Base-by-base conservation (phyloP, 1,140 invertebrate species). In the Philaenus spumarius region DNA sequence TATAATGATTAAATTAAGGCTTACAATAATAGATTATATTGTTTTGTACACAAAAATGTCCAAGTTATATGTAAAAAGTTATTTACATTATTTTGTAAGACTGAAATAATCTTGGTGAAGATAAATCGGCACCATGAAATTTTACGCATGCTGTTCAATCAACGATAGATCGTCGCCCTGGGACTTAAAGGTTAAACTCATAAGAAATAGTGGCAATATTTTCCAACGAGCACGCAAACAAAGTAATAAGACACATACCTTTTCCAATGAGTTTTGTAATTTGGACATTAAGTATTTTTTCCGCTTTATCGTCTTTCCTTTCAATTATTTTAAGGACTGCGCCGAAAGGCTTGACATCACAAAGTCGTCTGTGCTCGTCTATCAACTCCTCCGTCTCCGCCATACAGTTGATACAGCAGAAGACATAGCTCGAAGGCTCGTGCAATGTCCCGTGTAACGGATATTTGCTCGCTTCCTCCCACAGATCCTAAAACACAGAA, bases 231-330 rank as follows among this genome's bases (percentile, higher is more conserved):
- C n/a, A n/a, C n/a, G n/a, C n/a, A n/a, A n/a, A n/a, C n/a, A n/a
- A 30, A 30, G 3, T 30, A 30, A 30, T 30, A 3, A 30, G 3
- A 30, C 9, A 79, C 86, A 82, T 80, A 80, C 89, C 83, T 80
- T 90, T 92, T 22, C 90, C 90, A 67, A 95, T 93, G 30, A 94
- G 78, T 68, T 83, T 77, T 71, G 86, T 86, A 58, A 95, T 92
- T 71, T 91, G 82, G 40, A 83, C 83, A 67, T 91, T 89, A 23
- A 95, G 75, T 67, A 85, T 82, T 65, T 89, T 85, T 37, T 80
- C 81, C n/a, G 83, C 82, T 69, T 87, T 85, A 59, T 89, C 85
- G 43, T 84, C 85, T 63, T 84, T 81, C 17, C 85, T 81, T 70
- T 95, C 89, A 17, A 91, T 82, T 22, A 96, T 77, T 71, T 85